Evolutionary conservation across 2,888 invertebrate species (phyloP), one percentile per base, ranked within the genome.

Genomic region (Harpalus rubripes): DNA sequence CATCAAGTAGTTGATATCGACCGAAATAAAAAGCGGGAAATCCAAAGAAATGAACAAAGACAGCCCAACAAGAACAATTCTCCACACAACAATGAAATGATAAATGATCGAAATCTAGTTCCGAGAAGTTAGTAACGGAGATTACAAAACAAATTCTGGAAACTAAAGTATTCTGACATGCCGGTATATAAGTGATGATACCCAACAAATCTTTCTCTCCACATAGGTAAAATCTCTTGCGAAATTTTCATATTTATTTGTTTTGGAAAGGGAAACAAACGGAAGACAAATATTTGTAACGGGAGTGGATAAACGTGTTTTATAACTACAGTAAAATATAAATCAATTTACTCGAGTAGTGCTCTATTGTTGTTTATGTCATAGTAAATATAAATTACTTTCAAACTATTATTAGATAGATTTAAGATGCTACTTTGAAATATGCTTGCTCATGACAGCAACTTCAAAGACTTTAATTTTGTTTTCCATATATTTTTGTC

Each of bases 21-120:
- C n/a, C 68, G 68, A 68, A 68, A 68, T 68, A 74, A 74, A 74
- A 74, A 74, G 12, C 44, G 44, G 16, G 16, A 72, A 56, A 74
- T 16, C 16, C 74, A 74, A 74, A 44, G 74, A 26, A 74, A 74
- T 44, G 74, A 74, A 74, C 52, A 74, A 56, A 74, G 74, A 52
- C 52, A 16, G 22, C 15, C 52, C 44, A 74, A 74, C 52, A 74
- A 74, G 52, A 74, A 74, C 74, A 74, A 74, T 74, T 18, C 74
- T 52, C 44, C 44, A 8, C 74, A 74, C 22, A 74, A 74, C 74
- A 74, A 74, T 74, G 44, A 74, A 74, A 74, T 74, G 74, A 74
- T 74, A 74, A 74, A 74, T 74, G 74, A 74, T 74, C 52, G 18
- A 74, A 74, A 74, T 74, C 74, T 74, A 74, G 74, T 74, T 74